Percentiles rank a stretch among this genome's conserved stretches.
Conservation (phyloP, 2,888 invertebrate species). For the Cheilosia scutellata region DNA sequence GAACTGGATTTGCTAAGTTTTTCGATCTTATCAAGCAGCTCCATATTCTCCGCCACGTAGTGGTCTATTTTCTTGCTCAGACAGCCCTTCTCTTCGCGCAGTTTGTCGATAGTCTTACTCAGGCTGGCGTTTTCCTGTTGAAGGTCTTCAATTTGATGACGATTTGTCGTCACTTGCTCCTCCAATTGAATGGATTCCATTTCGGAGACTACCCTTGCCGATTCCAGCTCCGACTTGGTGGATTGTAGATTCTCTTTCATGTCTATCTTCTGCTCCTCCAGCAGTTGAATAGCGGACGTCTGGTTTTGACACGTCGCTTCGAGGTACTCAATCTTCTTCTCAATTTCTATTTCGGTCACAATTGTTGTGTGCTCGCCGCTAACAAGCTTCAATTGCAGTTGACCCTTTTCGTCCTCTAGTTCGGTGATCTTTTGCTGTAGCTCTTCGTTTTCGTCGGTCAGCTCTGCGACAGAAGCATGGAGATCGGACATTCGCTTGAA, state of each 20-base stretch:
- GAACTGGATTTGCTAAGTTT: slow-evolving; percentile 89
- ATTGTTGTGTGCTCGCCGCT: slow-evolving; percentile 86
- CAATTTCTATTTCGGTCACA: slow-evolving; percentile 77
- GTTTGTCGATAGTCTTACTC: slow-evolving; percentile 85
- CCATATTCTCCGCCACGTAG: slow-evolving; percentile 90
- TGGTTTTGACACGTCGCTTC: slow-evolving; percentile 80
- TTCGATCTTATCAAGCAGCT: slow-evolving; percentile 89
- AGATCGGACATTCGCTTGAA: slow-evolving; percentile 88
- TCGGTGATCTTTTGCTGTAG: slow-evolving; percentile 91
- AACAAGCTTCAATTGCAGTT: slow-evolving; percentile 93
- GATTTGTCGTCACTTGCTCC: slow-evolving; percentile 88
- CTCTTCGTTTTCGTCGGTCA: slow-evolving; percentile 87
- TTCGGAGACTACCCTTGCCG: slow-evolving; percentile 90
- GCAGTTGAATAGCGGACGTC: slow-evolving; percentile 81
- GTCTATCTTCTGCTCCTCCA: slow-evolving; percentile 87
- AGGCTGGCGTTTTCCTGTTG: slow-evolving; percentile 73
- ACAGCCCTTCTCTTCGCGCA: slow-evolving; percentile 87
- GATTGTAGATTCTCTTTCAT: slow-evolving; percentile 86
- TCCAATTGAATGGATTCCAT: slow-evolving; percentile 91
- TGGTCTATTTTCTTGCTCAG: slow-evolving; percentile 87
- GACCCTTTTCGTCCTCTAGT: slow-evolving; percentile 95
- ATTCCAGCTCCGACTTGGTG: slow-evolving; percentile 87
- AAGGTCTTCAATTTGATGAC: slow-evolving; percentile 85
- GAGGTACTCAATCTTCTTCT: slow-evolving; percentile 73
- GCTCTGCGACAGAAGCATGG: slow-evolving; percentile 88